phyloP scores from a whole-genome alignment of 2,113 vertebrate species.

The Symphodus melops region DNA sequence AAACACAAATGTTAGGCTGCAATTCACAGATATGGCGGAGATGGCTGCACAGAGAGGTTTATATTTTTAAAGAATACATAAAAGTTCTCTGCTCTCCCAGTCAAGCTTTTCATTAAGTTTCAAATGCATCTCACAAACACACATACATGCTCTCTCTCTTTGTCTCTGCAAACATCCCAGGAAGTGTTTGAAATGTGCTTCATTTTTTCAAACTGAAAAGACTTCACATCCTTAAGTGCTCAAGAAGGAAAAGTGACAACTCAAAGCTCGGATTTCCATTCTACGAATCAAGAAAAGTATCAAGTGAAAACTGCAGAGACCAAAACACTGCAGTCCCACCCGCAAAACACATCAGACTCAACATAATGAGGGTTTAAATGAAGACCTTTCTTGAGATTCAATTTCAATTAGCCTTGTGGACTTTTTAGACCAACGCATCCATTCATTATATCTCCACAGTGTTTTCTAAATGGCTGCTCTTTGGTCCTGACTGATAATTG shows the following conservation, averaged over 20 bases:
- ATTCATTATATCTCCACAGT: slow-evolving; percentile 10
- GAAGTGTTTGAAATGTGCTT: slow-evolving; percentile 4
- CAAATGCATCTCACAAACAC: slow-evolving; percentile 14
- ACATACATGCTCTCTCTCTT: neutral
- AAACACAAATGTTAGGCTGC: too few relatives aligned
- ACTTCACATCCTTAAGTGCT: slow-evolving; percentile 39
- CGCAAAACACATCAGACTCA: slow-evolving; percentile 19
- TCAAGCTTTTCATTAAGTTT: slow-evolving; percentile 15
- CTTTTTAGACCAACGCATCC: slow-evolving; percentile 19
- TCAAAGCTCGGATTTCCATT: slow-evolving; percentile 4
- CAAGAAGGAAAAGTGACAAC: neutral
- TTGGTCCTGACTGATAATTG: slow-evolving; percentile 10
- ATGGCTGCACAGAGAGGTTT: neutral
- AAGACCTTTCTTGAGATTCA: slow-evolving; percentile 21
- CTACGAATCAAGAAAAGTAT: neutral
- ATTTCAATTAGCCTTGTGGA: slow-evolving; percentile 41
- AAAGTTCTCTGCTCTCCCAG: slow-evolving; percentile 15
- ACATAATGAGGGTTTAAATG: neutral
- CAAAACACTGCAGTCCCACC: slow-evolving; percentile 20
- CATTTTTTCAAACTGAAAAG: slow-evolving; percentile 13
- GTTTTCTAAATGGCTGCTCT: slow-evolving; percentile 3
- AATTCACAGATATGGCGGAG: slow-evolving; percentile 16
- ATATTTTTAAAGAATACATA: neutral
- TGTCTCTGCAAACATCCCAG: slow-evolving; percentile 9
- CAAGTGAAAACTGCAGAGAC: neutral